Evolutionary conservation across 1,140 invertebrate species (phyloP), one percentile per base, ranked within the genome.

Genomic region (Drosophila pseudoananassae): DNA sequence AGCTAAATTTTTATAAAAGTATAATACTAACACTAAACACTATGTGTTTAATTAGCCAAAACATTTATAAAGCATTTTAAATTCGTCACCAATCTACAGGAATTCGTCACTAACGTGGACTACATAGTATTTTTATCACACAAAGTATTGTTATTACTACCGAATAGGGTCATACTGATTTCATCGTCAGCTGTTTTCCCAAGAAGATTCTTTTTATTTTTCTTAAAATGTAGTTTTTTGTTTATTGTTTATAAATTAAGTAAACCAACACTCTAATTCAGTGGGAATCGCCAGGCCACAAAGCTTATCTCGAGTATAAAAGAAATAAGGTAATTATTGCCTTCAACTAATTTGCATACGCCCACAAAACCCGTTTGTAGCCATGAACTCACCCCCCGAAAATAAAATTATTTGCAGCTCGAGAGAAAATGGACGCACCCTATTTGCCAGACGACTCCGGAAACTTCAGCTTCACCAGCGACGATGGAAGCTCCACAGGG

Each of bases 381-480:
- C 46, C 50, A 36, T 38, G 25, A 58, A 50, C n/a, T 47, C 71
- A 75, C 54, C 40, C 33, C 33, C 25, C 14, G 27, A 43, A 45
- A 51, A 36, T 33, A 14, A 33, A 23, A 6, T 25, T 33, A 12
- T 57, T 50, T 38, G 8, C 20, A 76, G 58, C 47, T 57, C 25
- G n/a, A 25, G 29, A 52, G 1, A 72, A 74, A 36, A 65, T 40
- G 40, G 70, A 17, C 10, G 54, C 53, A 49, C 63, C 51, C 27
- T 50, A 47, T 20, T 58, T 68, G 65, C 69, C 71, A 50, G 83
- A 87, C 51, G 83, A 87, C 25, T 87, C 83, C 23, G 83, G 83
- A 4, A 46, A 79, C 23, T 87, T 82, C 9, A 87, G 82, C 23
- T 87, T 82, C 10, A 87, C 83, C 20, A 87, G 83, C 23, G 83